Conservation (phyloP, 1,140 invertebrate genomes). For the Lepidurus arcticus region DNA sequence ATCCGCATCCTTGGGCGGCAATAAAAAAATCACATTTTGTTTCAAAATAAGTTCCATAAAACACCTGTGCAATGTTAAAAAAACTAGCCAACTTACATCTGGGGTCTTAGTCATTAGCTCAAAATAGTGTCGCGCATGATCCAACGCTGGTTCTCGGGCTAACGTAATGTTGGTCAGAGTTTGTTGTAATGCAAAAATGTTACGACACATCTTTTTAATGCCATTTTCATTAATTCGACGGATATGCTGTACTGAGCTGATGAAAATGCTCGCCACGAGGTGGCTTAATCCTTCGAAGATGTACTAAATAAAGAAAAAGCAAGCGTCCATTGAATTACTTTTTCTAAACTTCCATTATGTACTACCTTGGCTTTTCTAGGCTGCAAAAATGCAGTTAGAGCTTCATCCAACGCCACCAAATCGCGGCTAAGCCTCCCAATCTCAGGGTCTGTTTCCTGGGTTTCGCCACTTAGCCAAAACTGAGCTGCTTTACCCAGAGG, state of each 20-base stretch:
- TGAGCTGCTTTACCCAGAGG: constrained; percentile 58
- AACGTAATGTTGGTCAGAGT: constrained; percentile 77
- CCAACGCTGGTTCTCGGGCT: constrained; percentile 73
- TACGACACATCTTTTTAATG: constrained; percentile 75
- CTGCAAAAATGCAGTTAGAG: constrained; percentile 64
- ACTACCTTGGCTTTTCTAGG: constrained; percentile 70
- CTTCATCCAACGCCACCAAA: constrained; percentile 69
- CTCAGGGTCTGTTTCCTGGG: constrained; percentile 71
- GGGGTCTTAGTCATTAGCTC: constrained; percentile 77
- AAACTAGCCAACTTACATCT: constrained; percentile 54
- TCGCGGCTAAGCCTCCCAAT: constrained; percentile 75
- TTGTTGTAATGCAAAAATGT: constrained; percentile 80
- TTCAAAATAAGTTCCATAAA: neutral
- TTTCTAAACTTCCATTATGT: neutral
- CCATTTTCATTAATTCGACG: constrained; percentile 72
- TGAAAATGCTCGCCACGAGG: constrained; percentile 75
- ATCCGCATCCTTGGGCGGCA: constrained; percentile 14
- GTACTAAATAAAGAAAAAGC: constrained; percentile 58
- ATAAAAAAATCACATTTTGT: neutral
- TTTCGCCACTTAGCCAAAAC: constrained; percentile 47
- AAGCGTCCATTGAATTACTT: neutral
- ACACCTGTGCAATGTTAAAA: neutral
- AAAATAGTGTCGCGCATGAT: constrained; percentile 81
- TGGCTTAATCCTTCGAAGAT: constrained; percentile 90
- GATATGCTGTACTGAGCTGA: constrained; percentile 72